Conservation (phyloP, 2,113 vertebrate genomes). For the Alectura lathami region DNA sequence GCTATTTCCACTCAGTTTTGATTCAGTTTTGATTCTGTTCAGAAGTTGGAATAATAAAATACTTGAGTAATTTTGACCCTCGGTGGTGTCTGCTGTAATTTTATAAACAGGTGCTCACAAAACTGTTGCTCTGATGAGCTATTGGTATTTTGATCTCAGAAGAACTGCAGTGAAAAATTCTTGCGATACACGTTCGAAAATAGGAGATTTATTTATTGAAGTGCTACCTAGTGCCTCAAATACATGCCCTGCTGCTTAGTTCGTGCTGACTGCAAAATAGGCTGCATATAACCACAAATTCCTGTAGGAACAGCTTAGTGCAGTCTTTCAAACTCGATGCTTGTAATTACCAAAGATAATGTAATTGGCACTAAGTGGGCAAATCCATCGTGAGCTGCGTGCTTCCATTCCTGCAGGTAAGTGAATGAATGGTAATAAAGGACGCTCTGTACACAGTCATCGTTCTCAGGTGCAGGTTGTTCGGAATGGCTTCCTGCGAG, state of each 20-base stretch:
- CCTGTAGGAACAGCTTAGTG: not conserved
- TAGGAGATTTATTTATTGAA: not conserved
- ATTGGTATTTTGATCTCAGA: not conserved
- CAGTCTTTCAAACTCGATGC: not conserved
- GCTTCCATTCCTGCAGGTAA: not conserved
- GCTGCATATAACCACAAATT: not conserved
- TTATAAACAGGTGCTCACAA: not conserved
- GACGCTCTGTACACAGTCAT: not conserved
- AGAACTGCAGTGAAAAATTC: not conserved
- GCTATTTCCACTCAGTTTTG: not conserved
- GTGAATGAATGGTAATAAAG: not conserved
- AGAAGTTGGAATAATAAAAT: not conserved
- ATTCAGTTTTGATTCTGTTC: not conserved
- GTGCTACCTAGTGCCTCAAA: not conserved
- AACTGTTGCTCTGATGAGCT: not conserved
- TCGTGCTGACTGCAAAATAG: not conserved
- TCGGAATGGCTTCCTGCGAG: not conserved
- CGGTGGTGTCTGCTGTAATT: not conserved
- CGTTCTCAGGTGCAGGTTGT: not conserved
- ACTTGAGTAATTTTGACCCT: rapidly evolving
- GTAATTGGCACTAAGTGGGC: not conserved
- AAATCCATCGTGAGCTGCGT: not conserved
- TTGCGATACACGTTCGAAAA: not conserved
- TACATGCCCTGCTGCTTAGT: not conserved
- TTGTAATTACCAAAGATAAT: not conserved